Evolutionary conservation across 2,888 invertebrate species (phyloP).

Genomic region (Hoplodrina ambigua): DNA sequence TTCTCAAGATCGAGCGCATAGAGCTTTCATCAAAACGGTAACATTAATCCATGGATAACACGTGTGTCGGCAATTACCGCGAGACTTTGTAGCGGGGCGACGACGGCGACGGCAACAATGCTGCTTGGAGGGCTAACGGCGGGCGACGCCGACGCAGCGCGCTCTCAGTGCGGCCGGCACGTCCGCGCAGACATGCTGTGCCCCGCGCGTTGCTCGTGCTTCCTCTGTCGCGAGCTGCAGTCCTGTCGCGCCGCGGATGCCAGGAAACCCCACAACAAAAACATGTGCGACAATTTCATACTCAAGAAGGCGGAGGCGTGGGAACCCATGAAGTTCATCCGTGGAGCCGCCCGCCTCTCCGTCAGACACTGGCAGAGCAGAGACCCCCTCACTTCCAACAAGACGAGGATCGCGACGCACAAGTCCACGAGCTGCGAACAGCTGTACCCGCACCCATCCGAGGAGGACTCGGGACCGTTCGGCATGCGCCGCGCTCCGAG

Average conservation of each 20-base stretch:
- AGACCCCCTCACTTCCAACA: constrained; percentile 84
- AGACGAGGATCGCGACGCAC: constrained; percentile 80
- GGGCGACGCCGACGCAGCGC: constrained; percentile 70
- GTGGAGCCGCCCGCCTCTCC: constrained; percentile 87
- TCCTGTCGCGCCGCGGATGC: constrained; percentile 90
- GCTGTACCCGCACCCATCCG: constrained; percentile 82
- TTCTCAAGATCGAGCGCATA: constrained; percentile 62
- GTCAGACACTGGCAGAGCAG: constrained; percentile 89
- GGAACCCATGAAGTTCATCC: constrained; percentile 87
- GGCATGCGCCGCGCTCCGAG: constrained; percentile 87
- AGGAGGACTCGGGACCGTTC: constrained; percentile 81
- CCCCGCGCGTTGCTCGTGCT: constrained; percentile 93
- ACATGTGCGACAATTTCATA: constrained; percentile 89
- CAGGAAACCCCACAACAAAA: constrained; percentile 83
- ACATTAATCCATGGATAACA: constrained; percentile 80
- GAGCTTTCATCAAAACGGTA: constrained; percentile 78
- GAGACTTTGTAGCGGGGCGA: constrained; percentile 72
- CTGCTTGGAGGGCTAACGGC: constrained; percentile 74
- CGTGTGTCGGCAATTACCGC: constrained; percentile 71
- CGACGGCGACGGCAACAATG: constrained; percentile 75
- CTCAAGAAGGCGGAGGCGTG: constrained; percentile 89
- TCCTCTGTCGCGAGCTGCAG: constrained; percentile 93
- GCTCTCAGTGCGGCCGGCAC: constrained; percentile 85
- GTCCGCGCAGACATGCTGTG: constrained; percentile 91
- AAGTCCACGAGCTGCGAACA: constrained; percentile 89